Evolutionary conservation across 2,888 invertebrate genomes (phyloP).

Genomic region (Gandaritis pyraliata): DNA sequence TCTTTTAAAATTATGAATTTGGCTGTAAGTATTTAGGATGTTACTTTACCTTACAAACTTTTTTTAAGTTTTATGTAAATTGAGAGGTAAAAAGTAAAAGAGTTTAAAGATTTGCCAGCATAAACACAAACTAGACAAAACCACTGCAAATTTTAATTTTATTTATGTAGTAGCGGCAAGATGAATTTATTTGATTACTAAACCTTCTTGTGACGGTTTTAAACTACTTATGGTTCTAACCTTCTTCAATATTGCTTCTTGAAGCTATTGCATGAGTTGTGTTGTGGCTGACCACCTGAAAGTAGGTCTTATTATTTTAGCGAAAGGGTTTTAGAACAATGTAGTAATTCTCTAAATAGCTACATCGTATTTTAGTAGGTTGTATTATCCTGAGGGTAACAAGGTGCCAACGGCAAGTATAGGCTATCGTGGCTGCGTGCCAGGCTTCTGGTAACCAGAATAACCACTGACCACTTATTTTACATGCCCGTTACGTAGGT

Average conservation of each 20-base stretch:
- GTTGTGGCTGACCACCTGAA: not conserved
- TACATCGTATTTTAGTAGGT: constrained; percentile 5
- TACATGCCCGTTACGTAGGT: constrained; percentile 12
- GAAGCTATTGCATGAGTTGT: no score
- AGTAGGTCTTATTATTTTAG: constrained; percentile 6
- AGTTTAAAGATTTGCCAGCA: no score
- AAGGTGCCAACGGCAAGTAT: constrained; percentile 15
- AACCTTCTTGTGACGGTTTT: no score
- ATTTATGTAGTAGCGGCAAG: no score
- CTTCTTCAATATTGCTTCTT: no score
- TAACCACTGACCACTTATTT: constrained; percentile 19
- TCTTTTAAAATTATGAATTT: constrained; percentile 24
- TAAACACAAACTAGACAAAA: no score
- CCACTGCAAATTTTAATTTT: no score
- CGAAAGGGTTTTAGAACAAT: constrained; percentile 12
- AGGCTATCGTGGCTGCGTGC: constrained; percentile 15
- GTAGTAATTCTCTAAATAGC: not conserved
- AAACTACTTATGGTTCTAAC: no score
- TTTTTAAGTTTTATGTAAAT: constrained; percentile 1
- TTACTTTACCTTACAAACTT: not conserved
- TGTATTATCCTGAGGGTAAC: constrained; percentile 8
- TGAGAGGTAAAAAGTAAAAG: not conserved
- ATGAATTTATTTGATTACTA: no score
- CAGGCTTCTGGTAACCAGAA: constrained; percentile 3
- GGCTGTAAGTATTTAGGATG: constrained; percentile 6